Evolutionary conservation across 2,113 vertebrate genomes (phyloP).

Genomic region (Piaya cayana): DNA sequence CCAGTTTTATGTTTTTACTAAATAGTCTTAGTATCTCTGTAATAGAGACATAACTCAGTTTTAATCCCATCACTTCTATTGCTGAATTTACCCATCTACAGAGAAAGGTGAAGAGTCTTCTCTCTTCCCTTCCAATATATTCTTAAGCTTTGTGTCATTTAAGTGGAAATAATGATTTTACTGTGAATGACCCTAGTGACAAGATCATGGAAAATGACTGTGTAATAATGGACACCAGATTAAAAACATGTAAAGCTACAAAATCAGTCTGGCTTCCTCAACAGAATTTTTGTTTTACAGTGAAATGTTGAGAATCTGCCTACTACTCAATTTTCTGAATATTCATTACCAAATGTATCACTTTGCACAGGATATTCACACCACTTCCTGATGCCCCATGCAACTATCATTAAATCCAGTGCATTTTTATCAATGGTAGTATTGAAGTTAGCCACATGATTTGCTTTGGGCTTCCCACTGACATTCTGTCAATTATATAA

Average conservation of each 20-base stretch:
- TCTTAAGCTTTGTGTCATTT: not conserved
- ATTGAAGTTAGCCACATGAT: accelerated
- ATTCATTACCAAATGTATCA: not conserved
- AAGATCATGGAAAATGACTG: not conserved
- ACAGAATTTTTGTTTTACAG: not conserved
- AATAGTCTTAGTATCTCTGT: not conserved
- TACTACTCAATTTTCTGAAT: not conserved
- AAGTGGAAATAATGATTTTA: not conserved
- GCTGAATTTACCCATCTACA: not conserved
- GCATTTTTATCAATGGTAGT: not conserved
- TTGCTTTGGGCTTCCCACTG: not conserved
- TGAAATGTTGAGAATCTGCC: not conserved
- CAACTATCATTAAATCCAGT: not conserved
- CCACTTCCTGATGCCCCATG: not conserved
- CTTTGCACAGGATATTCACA: not conserved
- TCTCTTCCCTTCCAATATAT: not conserved
- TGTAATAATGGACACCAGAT: not conserved
- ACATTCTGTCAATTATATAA: not conserved
- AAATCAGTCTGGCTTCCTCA: not conserved
- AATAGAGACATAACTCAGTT: not conserved
- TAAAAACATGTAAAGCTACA: not conserved
- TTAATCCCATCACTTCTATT: not conserved
- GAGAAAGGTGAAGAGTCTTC: not conserved
- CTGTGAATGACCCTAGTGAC: not conserved
- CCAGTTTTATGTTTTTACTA: not conserved